Percentiles rank a stretch among this genome's conserved stretches.
phyloP scores from a whole-genome alignment of 2,113 vertebrate genomes.

The Hymenochirus boettgeri region DNA sequence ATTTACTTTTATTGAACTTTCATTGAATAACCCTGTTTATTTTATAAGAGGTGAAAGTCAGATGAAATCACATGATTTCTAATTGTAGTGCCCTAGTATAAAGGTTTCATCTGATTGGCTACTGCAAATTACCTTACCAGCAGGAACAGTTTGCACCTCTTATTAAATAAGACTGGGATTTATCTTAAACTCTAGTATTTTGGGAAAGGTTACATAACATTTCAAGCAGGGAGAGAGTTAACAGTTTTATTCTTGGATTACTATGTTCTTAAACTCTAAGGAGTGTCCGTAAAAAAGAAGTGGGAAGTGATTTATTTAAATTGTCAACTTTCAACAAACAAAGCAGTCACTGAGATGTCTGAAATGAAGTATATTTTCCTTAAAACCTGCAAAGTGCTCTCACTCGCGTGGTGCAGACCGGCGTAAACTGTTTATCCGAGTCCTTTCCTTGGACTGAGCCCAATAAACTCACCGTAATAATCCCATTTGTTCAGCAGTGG shows the following conservation, averaged over 20 bases:
- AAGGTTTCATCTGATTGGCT: too few relatives aligned
- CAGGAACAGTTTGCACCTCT: too few relatives aligned
- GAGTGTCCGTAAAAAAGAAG: conserved; percentile 52
- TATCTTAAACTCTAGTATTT: too few relatives aligned
- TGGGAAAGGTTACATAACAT: too few relatives aligned
- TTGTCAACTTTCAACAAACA: conserved; percentile 67
- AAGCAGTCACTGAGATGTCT: conserved; percentile 57
- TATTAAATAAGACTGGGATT: too few relatives aligned
- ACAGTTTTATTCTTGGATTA: neutral
- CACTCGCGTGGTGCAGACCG: conserved; percentile 67
- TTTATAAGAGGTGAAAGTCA: too few relatives aligned
- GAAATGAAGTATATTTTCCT: conserved; percentile 76
- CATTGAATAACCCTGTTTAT: too few relatives aligned
- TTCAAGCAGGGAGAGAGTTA: neutral
- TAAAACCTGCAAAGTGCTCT: conserved; percentile 65
- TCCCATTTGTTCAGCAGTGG: conserved; percentile 69
- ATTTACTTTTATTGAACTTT: too few relatives aligned
- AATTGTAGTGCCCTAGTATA: too few relatives aligned
- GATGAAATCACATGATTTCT: too few relatives aligned
- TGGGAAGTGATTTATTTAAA: conserved; percentile 59
- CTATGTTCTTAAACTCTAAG: conserved; percentile 53
- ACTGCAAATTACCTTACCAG: too few relatives aligned
- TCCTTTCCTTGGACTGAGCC: conserved; percentile 68
- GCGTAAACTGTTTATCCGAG: conserved; percentile 77
- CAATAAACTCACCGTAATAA: conserved; percentile 74